Conservation (phyloP, 2,113 vertebrate species). For the Natator depressus region DNA sequence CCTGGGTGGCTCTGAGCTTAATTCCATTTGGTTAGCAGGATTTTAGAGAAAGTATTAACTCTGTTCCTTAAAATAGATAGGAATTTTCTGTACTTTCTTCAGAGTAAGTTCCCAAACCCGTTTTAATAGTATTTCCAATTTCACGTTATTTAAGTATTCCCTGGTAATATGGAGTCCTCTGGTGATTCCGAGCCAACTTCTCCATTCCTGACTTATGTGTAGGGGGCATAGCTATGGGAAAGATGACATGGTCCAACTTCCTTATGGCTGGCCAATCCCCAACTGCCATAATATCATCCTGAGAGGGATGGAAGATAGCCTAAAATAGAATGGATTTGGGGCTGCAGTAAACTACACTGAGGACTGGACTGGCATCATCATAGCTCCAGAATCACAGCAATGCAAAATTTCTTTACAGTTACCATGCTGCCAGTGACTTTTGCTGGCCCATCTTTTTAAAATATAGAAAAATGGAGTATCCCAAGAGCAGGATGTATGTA, state of each 20-base stretch:
- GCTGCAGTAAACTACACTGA: background rate
- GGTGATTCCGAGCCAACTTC: background rate
- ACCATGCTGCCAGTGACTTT: rapidly evolving
- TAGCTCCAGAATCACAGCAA: background rate
- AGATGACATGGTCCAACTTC: background rate
- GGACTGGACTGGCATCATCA: background rate
- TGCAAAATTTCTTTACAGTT: background rate
- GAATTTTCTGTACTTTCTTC: background rate
- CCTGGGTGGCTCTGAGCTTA: rapidly evolving
- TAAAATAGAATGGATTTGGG: background rate
- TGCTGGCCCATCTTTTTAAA: background rate
- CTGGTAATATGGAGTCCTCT: background rate
- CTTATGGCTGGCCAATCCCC: background rate
- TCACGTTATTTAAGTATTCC: background rate
- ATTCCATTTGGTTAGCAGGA: background rate
- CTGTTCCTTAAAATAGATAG: background rate
- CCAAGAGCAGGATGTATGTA: no score
- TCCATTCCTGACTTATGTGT: background rate
- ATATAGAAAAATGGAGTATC: background rate
- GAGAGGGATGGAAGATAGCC: background rate
- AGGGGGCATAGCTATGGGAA: background rate
- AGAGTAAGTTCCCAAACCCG: rapidly evolving
- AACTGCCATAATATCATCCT: background rate
- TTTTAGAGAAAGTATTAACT: background rate
- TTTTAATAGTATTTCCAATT: background rate